Conservation (phyloP, 1,140 invertebrate genomes). For the Diorhabda carinulata region DNA sequence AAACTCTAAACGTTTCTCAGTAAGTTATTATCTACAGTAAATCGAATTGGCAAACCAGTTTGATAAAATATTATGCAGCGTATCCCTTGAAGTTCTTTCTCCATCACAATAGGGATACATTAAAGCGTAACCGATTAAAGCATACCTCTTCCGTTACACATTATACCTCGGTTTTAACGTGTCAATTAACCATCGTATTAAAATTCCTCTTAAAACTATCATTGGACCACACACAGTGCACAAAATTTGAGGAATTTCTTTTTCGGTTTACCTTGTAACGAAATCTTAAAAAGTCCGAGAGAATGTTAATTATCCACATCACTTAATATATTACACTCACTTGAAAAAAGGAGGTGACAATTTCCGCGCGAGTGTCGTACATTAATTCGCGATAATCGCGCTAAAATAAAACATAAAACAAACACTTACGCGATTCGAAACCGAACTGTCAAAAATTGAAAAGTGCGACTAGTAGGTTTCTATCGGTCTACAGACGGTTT, state of each 20-base stretch:
- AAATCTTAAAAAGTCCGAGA: conserved; percentile 16
- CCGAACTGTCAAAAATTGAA: conserved; percentile 44
- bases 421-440: conserved; percentile 14
- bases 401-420: conserved; percentile 21
- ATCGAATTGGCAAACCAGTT: conserved; percentile 32
- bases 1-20: too few relatives aligned
- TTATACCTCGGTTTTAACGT: conserved; percentile 32
- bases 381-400: conserved; percentile 19
- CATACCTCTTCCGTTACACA: conserved; percentile 23
- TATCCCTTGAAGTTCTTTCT: conserved; percentile 14
- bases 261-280: conserved; percentile 16
- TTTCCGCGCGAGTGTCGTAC: not conserved
- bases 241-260: conserved; percentile 10
- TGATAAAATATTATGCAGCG: conserved; percentile 30
- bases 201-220: conserved; percentile 25
- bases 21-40: too few relatives aligned
- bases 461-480: conserved; percentile 31
- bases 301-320: conserved; percentile 32
- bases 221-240: conserved; percentile 33
- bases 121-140: conserved; percentile 32
- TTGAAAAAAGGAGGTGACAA: not conserved
- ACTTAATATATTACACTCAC: conserved; percentile 22
- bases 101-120: conserved; percentile 30
- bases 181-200: conserved; percentile 37
- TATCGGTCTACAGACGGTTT: conserved; percentile 40